Base-by-base conservation (phyloP, 2,113 vertebrate genomes). In the Mobula birostris region DNA sequence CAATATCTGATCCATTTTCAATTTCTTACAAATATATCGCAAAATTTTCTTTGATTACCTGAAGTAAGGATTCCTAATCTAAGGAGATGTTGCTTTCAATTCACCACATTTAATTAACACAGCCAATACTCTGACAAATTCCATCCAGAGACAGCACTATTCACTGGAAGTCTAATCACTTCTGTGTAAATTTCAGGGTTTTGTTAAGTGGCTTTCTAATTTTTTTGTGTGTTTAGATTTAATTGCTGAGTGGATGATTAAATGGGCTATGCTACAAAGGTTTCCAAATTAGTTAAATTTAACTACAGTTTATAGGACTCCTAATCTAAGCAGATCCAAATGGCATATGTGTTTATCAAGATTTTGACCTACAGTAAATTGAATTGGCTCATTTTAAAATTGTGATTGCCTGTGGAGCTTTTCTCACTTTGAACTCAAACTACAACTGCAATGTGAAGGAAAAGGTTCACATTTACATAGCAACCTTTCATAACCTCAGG, bases 171-270 rank as follows among this genome's bases (percentile, higher is more conserved):
- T 76, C 91, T 93, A 93, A 93, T 93, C 68, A 93, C 40, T 76
- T 93, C 91, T 93, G 91, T 93, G 91, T 74, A 74, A 93, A 56
- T 74, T 93, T 24, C 70, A 76, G 32, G 91, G 70, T 93, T 93
- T 93, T 93, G 70, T 93, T 93, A 93, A 76, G 91, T 56, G 91
- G 48, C 72, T 74, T 93, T 36, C 66, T 91, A 92, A 92, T 27
- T 12, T 48, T 70, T 76, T 93, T 74, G 68, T 93, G 91, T 27
- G 91, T 27, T 93, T 48, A 93, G 68, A 76, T 93, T 93, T 40
- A 93, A 93, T 93, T 93, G 68, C 91, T 74, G 68, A 72, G 66
- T 68, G 70, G 72, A 93, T 48, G n/a, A 74, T 93, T 93, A 72
- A 93, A 29, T 93, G 70, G 19, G 36, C 91, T 56, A 74, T 48